Conservation (phyloP, 1,140 invertebrate species). For the Oreohelix idahoensis region DNA sequence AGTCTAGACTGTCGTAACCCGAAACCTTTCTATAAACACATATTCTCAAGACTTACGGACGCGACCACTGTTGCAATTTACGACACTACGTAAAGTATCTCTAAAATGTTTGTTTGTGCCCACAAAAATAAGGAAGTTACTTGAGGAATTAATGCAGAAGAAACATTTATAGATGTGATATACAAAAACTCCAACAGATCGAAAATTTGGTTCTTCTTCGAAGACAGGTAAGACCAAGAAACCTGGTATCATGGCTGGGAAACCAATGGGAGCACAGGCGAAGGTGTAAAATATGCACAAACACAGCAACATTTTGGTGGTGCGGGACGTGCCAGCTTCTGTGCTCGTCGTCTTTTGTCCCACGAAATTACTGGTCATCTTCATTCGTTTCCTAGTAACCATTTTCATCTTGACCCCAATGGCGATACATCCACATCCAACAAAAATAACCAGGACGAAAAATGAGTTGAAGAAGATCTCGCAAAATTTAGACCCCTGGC, state of each 20-base stretch:
- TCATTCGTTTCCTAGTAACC: neutral
- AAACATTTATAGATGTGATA: neutral
- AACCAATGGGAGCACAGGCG: neutral
- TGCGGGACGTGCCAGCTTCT: neutral
- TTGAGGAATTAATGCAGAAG: slow-evolving; percentile 8
- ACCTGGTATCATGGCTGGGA: slow-evolving; percentile 2
- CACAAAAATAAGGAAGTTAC: slow-evolving; percentile 27
- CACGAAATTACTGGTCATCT: neutral
- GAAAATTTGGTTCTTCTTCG: slow-evolving; percentile 3
- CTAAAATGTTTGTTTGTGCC: slow-evolving; percentile 14
- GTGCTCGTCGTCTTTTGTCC: neutral
- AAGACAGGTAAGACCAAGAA: slow-evolving; percentile 9
- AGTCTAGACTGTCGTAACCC: too few relatives aligned
- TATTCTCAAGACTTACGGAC: too few relatives aligned
- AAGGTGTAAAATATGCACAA: slow-evolving; percentile 9
- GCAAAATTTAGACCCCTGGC: neutral
- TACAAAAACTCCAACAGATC: neutral
- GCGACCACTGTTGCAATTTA: neutral
- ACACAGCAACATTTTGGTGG: slow-evolving; percentile 19
- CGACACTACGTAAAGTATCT: neutral
- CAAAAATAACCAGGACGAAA: neutral
- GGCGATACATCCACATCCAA: neutral
- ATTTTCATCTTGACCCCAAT: slow-evolving; percentile 21
- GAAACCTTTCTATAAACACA: too few relatives aligned
- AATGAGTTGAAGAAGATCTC: neutral